These are phyloP conservation scores for Paramuricea clavata DNA, from an alignment of 92 coral and sea anemone genomes.

Conservation along the genomic window DNA sequence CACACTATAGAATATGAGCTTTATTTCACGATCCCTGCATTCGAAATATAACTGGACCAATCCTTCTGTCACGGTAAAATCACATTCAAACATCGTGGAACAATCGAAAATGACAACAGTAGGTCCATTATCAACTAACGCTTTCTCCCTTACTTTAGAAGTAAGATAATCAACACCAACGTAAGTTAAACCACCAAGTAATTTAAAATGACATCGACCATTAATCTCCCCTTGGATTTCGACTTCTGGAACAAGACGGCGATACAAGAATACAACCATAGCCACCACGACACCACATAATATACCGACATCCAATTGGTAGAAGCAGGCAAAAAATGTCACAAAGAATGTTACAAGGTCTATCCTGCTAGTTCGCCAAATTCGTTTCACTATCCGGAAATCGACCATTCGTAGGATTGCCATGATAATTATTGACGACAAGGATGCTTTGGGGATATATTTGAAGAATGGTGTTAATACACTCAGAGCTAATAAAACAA, in stretches of 20 bases:
- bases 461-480: slow-evolving; percentile 92
- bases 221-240: slow-evolving; percentile 25
- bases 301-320: slow-evolving; percentile 92
- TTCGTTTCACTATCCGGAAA: slow-evolving; percentile 76
- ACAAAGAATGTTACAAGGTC: slow-evolving; percentile 83
- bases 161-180: slow-evolving; percentile 85
- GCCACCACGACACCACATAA: slow-evolving; percentile 81
- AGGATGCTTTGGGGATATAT: slow-evolving; percentile 95
- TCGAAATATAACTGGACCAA: slow-evolving; percentile 19
- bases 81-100: slow-evolving; percentile 29
- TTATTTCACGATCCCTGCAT: slow-evolving; percentile 15
- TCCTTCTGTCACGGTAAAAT: slow-evolving; percentile 37
- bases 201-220: slow-evolving; percentile 69
- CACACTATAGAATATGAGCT: background rate
- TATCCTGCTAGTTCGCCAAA: slow-evolving; percentile 88
- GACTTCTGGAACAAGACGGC: slow-evolving; percentile 80
- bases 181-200: slow-evolving; percentile 81
- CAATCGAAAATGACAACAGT: slow-evolving; percentile 14
- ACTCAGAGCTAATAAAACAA: slow-evolving; percentile 90
- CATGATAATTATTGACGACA: slow-evolving; percentile 93
- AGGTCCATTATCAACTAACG: slow-evolving; percentile 15
- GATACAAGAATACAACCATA: slow-evolving; percentile 82
- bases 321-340: slow-evolving; percentile 94
- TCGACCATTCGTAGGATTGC: slow-evolving; percentile 94
- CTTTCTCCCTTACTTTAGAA: slow-evolving; percentile 57